Base-by-base conservation (phyloP, 2,888 invertebrate species). In the Cyaniris semiargus region DNA sequence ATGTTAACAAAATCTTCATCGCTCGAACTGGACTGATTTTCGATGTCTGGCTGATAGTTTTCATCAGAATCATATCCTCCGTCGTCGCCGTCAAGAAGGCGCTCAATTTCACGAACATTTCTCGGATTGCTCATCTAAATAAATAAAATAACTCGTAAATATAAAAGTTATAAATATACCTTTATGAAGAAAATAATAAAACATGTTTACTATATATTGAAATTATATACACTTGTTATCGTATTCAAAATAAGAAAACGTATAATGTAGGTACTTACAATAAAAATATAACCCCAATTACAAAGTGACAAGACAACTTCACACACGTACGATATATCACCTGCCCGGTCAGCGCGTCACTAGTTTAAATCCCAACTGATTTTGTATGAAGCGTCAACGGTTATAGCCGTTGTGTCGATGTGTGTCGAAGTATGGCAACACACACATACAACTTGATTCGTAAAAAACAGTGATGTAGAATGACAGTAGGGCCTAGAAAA, bases 241-340 rank as follows among this genome's bases (percentile, higher is more conserved):
- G 15, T 56, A 56, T 56, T 56, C 56, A 56, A 56, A 56, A 56
- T 56, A 56, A 56, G 18, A 21, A 56, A 56, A 56, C n/a, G 7
- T n/a, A 56, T 15, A 56, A 56, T 56, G 7, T 13, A 56, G 13
- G 15, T 15, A 56, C 56, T 56, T 15, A 56, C 56, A 1, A 56
- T 56, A 56, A 56, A 56, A 56, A 56, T 56, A 56, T 56, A 56
- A 56, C 56, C 15, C 56, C n/a, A 21, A 56, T 56, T 56, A 56
- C 56, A 56, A 56, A 56, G 56, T 56, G 34, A 34, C 7, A 34
- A 34, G 34, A 34, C 34, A 7, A 10, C 38, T 10, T 38, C 38
- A 38, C 38, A 38, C 38, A 10, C 38, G 10, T 10, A 38, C 8
- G 2, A 3, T 27, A 27, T 38, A 2, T 38, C 8, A 38, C 38